These are phyloP conservation scores for Acanthisitta chloris DNA, from an alignment of 2,113 vertebrate species.

Conservation along the genomic window DNA sequence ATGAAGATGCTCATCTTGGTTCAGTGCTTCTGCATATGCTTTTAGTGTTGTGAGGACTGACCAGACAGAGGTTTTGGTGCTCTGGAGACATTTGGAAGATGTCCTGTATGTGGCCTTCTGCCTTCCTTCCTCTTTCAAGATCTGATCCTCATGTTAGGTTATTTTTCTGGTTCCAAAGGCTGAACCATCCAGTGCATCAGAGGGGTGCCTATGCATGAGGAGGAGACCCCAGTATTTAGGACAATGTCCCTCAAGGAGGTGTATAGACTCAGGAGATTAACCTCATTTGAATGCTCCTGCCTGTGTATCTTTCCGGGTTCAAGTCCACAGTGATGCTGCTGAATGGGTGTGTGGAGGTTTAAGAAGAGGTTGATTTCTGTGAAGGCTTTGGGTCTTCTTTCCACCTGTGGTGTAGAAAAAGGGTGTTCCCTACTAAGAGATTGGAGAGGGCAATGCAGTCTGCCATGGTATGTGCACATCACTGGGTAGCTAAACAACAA, in stretches of 20 bases:
- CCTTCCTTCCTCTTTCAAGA: background rate
- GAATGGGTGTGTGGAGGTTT: background rate
- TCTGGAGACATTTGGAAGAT: background rate
- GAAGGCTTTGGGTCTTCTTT: background rate
- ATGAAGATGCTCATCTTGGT: background rate
- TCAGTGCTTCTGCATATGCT: rapidly evolving
- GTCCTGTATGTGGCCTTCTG: background rate
- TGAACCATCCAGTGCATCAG: background rate
- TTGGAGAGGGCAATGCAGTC: background rate
- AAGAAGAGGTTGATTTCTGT: background rate
- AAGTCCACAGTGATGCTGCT: background rate
- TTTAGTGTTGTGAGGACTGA: background rate
- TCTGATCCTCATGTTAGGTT: background rate
- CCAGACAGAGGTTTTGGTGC: background rate
- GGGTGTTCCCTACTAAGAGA: background rate
- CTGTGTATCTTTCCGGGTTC: background rate
- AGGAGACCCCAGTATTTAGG: background rate
- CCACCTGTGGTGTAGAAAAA: background rate
- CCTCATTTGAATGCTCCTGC: background rate
- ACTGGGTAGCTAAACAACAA: background rate
- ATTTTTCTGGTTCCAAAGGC: background rate
- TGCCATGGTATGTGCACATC: background rate
- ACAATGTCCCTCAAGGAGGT: background rate
- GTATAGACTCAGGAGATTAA: background rate
- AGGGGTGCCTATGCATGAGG: background rate